phyloP scores from a whole-genome alignment of 2,888 invertebrate genomes.

The Eurytoma californica region DNA sequence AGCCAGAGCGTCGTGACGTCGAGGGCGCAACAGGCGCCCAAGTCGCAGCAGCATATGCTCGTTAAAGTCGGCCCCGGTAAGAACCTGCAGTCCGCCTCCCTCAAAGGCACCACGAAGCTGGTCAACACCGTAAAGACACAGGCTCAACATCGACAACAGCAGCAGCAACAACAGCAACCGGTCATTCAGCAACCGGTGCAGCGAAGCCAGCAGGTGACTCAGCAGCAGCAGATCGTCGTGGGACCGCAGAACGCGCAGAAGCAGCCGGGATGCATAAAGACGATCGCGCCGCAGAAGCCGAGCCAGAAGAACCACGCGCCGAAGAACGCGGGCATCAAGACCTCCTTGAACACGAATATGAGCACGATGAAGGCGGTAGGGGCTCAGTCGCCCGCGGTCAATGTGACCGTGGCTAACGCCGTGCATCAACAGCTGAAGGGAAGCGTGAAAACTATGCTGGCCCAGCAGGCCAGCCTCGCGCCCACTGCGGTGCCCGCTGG shows the following conservation, averaged over 20 bases:
- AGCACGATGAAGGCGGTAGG: conserved; percentile 12
- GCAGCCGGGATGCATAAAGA: conserved; percentile 71
- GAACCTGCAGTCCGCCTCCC: conserved; percentile 59
- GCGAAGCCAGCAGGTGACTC: conserved; percentile 59
- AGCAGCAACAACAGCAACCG: conserved; percentile 61
- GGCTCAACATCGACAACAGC: conserved; percentile 69
- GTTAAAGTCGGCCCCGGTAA: conserved; percentile 66
- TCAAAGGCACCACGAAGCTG: conserved; percentile 63
- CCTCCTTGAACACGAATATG: conserved; percentile 67
- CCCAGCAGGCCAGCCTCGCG: conserved; percentile 51
- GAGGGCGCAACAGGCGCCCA: conserved; percentile 57
- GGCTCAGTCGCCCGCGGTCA: conserved; percentile 53
- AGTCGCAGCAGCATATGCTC: conserved; percentile 64
- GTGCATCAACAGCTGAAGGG: conserved; percentile 50
- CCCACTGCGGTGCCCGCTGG: conserved; percentile 57
- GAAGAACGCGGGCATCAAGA: conserved; percentile 75
- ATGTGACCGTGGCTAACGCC: conserved; percentile 38
- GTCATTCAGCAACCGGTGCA: conserved; percentile 73
- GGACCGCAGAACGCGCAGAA: conserved; percentile 64
- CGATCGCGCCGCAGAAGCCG: conserved; percentile 69
- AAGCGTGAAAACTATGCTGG: conserved; percentile 62
- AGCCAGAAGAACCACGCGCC: conserved; percentile 75
- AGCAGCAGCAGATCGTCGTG: conserved; percentile 57
- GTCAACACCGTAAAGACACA: conserved; percentile 60
- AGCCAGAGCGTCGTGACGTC: conserved; percentile 59